Conservation (phyloP, 2,888 invertebrate species). For the Conistra vaccinii region DNA sequence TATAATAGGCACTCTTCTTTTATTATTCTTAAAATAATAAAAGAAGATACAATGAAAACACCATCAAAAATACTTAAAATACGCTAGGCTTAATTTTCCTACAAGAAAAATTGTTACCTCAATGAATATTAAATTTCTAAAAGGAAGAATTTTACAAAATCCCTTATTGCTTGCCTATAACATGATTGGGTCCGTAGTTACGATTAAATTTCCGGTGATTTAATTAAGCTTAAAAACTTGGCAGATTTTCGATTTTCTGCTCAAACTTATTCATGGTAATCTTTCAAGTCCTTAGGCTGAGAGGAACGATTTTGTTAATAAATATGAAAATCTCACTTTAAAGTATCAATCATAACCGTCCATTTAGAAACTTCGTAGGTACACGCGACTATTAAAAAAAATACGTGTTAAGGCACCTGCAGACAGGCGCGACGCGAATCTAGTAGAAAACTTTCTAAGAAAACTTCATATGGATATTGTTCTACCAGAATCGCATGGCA, state of each 20-base stretch:
- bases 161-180: conserved; percentile 6
- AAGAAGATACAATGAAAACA: not conserved
- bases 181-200: conserved; percentile 36
- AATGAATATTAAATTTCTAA: conserved; percentile 37
- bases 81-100: not conserved
- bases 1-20: not conserved
- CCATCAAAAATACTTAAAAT: not conserved
- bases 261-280: conserved; percentile 30
- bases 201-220: conserved; percentile 62
- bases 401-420: too few species aligned
- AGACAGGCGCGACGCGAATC: too few species aligned
- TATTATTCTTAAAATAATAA: not conserved
- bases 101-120: not conserved
- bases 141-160: conserved; percentile 3
- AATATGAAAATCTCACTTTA: not conserved
- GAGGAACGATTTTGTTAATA: not conserved
- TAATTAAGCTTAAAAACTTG: conserved; percentile 45
- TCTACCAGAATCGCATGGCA: too few species aligned
- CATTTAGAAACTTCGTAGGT: not conserved
- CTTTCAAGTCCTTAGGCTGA: conserved; percentile 10
- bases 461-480: too few species aligned
- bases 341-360: not conserved
- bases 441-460: too few species aligned
- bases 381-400: too few species aligned
- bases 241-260: conserved; percentile 25